Percentiles rank a stretch among this genome's conserved stretches.
Conservation (phyloP, 2,113 vertebrate species). For the Bostrychus sinensis region DNA sequence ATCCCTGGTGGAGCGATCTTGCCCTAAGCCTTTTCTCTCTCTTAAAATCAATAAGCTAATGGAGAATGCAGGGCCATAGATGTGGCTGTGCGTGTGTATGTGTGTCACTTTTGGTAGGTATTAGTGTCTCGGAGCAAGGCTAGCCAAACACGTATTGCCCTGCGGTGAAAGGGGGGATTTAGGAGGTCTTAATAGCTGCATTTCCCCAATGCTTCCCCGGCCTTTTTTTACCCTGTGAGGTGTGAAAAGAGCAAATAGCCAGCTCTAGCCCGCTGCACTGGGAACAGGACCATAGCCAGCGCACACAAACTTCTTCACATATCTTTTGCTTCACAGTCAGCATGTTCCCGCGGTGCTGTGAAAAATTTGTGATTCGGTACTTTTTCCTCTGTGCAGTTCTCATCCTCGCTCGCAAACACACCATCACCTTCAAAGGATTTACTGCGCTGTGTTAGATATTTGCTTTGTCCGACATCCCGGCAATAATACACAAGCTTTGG, state of each 20-base stretch:
- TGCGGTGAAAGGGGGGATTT: slow-evolving; percentile 59
- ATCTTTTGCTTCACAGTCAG: slow-evolving; percentile 54
- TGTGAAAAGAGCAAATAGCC: slow-evolving; percentile 70
- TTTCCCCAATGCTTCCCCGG: slow-evolving; percentile 47
- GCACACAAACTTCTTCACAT: slow-evolving; percentile 19
- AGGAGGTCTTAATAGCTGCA: slow-evolving; percentile 63
- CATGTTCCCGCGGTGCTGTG: slow-evolving; percentile 58
- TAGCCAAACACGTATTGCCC: slow-evolving; percentile 42
- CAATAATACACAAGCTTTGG: slow-evolving; percentile 73
- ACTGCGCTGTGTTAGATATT: slow-evolving; percentile 62
- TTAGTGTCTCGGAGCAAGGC: slow-evolving; percentile 46
- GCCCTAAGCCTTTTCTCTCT: slow-evolving; percentile 40
- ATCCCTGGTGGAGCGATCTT: slow-evolving; percentile 40
- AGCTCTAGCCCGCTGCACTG: slow-evolving; percentile 56
- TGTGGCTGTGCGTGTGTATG: slow-evolving; percentile 20
- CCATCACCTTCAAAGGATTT: slow-evolving; percentile 63
- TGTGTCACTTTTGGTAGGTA: slow-evolving; percentile 41
- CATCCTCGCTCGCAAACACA: slow-evolving; percentile 30
- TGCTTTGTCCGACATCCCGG: slow-evolving; percentile 71
- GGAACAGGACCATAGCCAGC: slow-evolving; percentile 38
- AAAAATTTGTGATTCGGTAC: slow-evolving; percentile 62
- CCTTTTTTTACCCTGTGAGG: slow-evolving; percentile 44
- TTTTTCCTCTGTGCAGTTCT: slow-evolving; percentile 48
- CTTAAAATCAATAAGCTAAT: slow-evolving; percentile 73
- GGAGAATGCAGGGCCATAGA: slow-evolving; percentile 54